A percentile compares a stretch with the other conserved stretches of the same genome.
phyloP scores from a whole-genome alignment of 1,140 invertebrate genomes.

The Ceratosolen fusciceps region DNA sequence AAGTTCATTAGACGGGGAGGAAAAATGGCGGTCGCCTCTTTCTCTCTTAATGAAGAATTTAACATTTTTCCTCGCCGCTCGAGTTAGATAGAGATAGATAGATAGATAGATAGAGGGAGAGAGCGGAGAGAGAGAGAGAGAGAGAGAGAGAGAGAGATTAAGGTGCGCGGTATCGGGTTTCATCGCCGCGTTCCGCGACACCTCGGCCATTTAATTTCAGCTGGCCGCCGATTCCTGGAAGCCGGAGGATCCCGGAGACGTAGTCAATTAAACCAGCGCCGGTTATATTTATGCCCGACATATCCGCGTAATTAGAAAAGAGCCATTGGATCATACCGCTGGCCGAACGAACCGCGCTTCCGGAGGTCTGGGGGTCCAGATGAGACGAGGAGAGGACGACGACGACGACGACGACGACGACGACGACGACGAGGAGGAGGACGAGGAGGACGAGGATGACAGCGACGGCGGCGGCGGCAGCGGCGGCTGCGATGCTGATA shows the following conservation, averaged over 20 bases:
- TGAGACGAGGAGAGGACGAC: too few species aligned
- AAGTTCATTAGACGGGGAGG: slow-evolving; percentile 61
- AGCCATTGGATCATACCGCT: slow-evolving; percentile 52
- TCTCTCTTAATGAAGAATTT: too few species aligned
- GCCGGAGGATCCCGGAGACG: not conserved
- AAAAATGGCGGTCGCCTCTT: not conserved
- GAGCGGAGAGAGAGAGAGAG: not conserved
- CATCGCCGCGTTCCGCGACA: not conserved
- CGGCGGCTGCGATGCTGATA: too few species aligned
- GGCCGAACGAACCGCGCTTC: slow-evolving; percentile 40
- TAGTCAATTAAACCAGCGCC: slow-evolving; percentile 26
- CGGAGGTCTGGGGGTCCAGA: not conserved
- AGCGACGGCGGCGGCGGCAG: not conserved
- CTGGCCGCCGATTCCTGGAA: slow-evolving; percentile 11
- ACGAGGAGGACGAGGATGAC: not conserved
- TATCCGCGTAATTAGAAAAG: slow-evolving; percentile 56
- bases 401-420: not conserved
- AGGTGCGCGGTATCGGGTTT: slow-evolving; percentile 10
- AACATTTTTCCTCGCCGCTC: too few species aligned
- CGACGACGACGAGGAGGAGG: not conserved
- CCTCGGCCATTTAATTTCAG: slow-evolving; percentile 6
- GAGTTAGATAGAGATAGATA: too few species aligned
- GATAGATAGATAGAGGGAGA: too few species aligned
- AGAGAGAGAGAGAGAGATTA: not conserved
- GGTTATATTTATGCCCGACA: not conserved